These are phyloP conservation scores for Drosophila bocqueti DNA, from an alignment of 1,140 invertebrate genomes.

Conservation along the genomic window DNA sequence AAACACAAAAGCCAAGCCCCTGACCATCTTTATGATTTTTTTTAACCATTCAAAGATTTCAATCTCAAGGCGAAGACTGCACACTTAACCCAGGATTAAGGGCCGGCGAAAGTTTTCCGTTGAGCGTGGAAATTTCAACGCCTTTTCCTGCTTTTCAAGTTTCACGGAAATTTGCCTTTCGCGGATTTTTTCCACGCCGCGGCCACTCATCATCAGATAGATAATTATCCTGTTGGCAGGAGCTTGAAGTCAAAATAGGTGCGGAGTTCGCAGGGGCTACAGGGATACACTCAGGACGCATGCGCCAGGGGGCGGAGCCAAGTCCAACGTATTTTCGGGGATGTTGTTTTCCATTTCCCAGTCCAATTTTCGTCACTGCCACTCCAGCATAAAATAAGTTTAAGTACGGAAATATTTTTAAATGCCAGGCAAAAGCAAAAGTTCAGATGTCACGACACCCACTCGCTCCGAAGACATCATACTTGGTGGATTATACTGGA, in stretches of 20 bases:
- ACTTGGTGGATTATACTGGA: neutral
- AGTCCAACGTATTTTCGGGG: neutral
- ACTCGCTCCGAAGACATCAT: neutral
- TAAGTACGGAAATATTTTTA: neutral
- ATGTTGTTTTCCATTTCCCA: neutral
- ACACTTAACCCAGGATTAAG: slow-evolving; percentile 34
- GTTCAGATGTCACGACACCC: neutral
- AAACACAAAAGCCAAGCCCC: no score
- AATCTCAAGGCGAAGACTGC: slow-evolving; percentile 5
- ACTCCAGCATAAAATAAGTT: neutral
- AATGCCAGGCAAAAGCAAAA: neutral
- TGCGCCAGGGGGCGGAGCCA: slow-evolving; percentile 23
- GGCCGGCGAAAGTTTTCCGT: slow-evolving; percentile 33
- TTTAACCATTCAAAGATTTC: neutral
- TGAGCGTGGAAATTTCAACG: slow-evolving; percentile 71
- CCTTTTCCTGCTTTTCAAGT: slow-evolving; percentile 7
- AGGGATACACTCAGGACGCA: neutral
- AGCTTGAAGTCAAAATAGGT: neutral
- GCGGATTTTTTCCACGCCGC: slow-evolving; percentile 39
- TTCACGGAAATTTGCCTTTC: slow-evolving; percentile 21
- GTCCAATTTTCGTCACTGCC: neutral
- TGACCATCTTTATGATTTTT: neutral
- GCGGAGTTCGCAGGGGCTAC: neutral
- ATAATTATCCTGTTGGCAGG: neutral
- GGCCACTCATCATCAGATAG: slow-evolving; percentile 6